Conservation (phyloP, 2,797 vertebrate genomes). For the Cyprinella venusta region DNA sequence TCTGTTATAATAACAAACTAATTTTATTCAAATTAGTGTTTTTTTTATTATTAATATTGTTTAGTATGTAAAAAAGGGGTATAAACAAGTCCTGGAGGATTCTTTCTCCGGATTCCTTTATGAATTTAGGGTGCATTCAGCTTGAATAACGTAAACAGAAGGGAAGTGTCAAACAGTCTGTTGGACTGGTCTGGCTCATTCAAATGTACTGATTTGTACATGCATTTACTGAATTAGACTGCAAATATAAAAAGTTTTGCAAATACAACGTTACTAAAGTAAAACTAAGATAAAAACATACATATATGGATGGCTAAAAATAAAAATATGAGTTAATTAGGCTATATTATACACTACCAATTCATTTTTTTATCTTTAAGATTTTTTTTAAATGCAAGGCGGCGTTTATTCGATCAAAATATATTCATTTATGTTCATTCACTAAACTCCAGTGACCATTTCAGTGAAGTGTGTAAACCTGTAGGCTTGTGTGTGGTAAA, state of each 20-base stretch:
- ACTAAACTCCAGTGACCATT: not conserved
- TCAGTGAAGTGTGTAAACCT: not conserved
- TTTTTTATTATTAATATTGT: not conserved
- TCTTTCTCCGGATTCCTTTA: not conserved
- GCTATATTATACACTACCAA: no score
- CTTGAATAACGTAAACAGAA: not conserved
- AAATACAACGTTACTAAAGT: not conserved
- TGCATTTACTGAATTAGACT: not conserved
- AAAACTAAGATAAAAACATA: not conserved
- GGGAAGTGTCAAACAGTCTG: not conserved
- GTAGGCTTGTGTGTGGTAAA: not conserved
- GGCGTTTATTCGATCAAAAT: not conserved
- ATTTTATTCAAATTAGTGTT: slow-evolving; percentile 1
- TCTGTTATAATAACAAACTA: slow-evolving; percentile 8
- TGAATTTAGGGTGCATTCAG: not conserved
- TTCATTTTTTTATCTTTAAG: not conserved
- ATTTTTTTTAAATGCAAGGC: not conserved
- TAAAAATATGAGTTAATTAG: not conserved
- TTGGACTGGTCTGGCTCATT: not conserved
- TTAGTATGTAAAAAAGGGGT: not conserved
- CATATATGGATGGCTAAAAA: not conserved
- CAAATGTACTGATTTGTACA: not conserved
- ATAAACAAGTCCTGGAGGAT: not conserved
- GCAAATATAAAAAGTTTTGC: not conserved
- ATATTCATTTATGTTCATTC: not conserved